Evolutionary conservation across 30 jellyfish, hydroid and myxozoan species (phyloP).

Genomic region (Catostylus mosaicus): DNA sequence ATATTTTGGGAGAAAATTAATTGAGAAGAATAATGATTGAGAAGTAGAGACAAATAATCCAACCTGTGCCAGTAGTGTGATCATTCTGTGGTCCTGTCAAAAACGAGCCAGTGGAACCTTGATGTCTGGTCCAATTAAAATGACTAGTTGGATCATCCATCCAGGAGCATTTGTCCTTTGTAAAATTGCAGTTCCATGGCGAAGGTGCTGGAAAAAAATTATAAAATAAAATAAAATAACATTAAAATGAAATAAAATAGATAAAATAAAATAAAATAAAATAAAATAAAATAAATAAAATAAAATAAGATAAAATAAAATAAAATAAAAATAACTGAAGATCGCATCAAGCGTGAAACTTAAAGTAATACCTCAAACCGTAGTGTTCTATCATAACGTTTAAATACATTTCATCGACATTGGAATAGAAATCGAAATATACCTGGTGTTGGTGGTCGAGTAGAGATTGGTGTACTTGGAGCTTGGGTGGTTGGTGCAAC

Average conservation of each 20-base stretch:
- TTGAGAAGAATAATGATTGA: too few species aligned
- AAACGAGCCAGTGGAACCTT: conserved; percentile 87
- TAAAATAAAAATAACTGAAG: too few species aligned
- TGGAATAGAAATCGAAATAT: too few species aligned
- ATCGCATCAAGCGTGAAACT: too few species aligned
- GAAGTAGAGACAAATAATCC: too few species aligned
- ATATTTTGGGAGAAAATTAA: too few species aligned
- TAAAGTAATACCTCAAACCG: background rate
- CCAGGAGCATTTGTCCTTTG: conserved; percentile 82
- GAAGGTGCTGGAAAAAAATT: conserved; percentile 70
- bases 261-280: too few species aligned
- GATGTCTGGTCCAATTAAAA: conserved; percentile 88
- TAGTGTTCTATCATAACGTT: background rate
- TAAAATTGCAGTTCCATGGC: conserved; percentile 81
- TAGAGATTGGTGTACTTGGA: conserved; percentile 78
- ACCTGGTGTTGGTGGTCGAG: conserved; percentile 90
- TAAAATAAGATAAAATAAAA: too few species aligned
- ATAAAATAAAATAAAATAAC: too few species aligned
- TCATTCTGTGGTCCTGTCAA: conserved; percentile 91
- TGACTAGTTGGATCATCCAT: conserved; percentile 90
- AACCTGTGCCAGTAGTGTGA: conserved; percentile 92
- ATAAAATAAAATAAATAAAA: too few species aligned
- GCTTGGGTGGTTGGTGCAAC: conserved; percentile 79
- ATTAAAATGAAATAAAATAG: too few species aligned
- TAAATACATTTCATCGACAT: too few species aligned